A percentile compares a stretch with the other conserved stretches of the same genome.
Evolutionary conservation across 2,888 invertebrate species (phyloP).

Genomic region (Gibbula magus): DNA sequence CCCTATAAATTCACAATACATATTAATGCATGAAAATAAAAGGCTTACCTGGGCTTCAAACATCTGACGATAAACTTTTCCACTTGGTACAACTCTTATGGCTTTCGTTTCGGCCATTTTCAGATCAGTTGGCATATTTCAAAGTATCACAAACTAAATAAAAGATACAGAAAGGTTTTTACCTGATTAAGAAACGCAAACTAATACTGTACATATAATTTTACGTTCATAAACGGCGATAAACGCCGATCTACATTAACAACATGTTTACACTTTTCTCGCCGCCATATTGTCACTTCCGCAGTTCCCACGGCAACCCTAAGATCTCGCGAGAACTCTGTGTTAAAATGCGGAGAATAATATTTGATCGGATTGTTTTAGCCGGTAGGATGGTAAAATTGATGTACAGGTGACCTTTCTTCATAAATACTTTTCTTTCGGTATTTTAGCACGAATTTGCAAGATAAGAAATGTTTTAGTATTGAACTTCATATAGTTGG

Average conservation of each 20-base stretch:
- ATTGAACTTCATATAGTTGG: too few relatives aligned
- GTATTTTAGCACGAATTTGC: too few relatives aligned
- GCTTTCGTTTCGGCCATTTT: constrained; percentile 54
- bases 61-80: constrained; percentile 74
- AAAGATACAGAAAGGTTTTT: too few relatives aligned
- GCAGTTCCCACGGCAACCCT: constrained; percentile 17
- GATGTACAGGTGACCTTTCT: too few relatives aligned
- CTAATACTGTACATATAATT: not conserved
- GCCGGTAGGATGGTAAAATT: too few relatives aligned
- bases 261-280: not conserved
- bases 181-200: not conserved
- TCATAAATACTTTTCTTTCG: too few relatives aligned
- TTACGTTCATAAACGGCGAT: not conserved
- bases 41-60: constrained; percentile 75
- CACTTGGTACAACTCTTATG: constrained; percentile 70
- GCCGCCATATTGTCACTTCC: constrained; percentile 22
- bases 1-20: not conserved
- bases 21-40: not conserved
- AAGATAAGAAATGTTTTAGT: too few relatives aligned
- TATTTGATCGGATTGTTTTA: too few relatives aligned
- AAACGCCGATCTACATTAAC: not conserved
- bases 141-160: not conserved
- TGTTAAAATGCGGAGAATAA: not conserved
- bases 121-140: not conserved
- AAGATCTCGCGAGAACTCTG: constrained; percentile 16